A percentile compares a stretch with the other conserved stretches of the same genome.
Evolutionary conservation across 2,113 vertebrate species (phyloP).

Genomic region (Ovibos moschatus): DNA sequence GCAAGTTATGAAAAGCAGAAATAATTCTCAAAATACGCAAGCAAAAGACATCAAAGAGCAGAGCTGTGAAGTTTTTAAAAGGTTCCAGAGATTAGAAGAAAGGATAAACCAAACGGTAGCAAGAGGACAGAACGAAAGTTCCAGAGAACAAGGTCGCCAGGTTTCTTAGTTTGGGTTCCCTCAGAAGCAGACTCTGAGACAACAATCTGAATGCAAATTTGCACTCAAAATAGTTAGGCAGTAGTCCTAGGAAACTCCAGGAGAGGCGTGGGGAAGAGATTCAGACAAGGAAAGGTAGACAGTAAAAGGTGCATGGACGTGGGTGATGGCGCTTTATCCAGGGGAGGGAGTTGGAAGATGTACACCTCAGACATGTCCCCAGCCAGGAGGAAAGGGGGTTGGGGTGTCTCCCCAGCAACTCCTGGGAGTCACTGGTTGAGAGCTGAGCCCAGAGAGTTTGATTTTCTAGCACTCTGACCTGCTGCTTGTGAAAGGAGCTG

Average conservation of each 20-base stretch:
- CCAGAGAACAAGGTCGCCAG: too few relatives aligned
- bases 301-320: fast-evolving
- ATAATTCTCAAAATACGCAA: neutral
- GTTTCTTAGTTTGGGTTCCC: neutral
- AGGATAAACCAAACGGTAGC: neutral
- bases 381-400: too few relatives aligned
- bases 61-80: neutral
- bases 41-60: neutral
- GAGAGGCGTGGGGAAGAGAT: neutral
- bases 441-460: neutral
- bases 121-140: neutral
- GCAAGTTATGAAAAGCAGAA: neutral
- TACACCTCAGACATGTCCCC: neutral
- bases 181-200: neutral
- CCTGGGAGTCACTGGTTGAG: neutral
- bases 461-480: neutral
- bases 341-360: fast-evolving
- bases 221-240: neutral
- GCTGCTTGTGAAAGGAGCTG: neutral
- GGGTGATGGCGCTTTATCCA: neutral
- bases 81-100: neutral
- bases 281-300: neutral
- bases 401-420: neutral
- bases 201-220: neutral
- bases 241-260: neutral